Base-by-base conservation (phyloP, 2,113 vertebrate genomes). In the Cyphomyrus discorhynchus region DNA sequence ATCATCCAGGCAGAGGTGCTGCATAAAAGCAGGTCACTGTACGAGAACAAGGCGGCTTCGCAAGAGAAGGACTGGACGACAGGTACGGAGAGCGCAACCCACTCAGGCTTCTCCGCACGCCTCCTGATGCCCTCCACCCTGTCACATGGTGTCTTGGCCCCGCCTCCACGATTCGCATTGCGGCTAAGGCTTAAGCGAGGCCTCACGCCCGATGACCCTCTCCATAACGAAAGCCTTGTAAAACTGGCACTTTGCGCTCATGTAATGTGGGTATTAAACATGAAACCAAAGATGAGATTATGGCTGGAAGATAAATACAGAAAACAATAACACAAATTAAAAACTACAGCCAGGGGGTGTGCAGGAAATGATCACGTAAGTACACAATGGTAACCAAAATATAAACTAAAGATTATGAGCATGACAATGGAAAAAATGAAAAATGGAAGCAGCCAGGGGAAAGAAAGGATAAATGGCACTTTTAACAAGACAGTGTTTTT, bases 1-100 rank as follows among this genome's bases (percentile, higher is more conserved):
- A 93, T 97, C 88, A 93, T 98, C 92, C 95, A 97, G 93, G 97
- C 96, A 13, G 90, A 96, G 88, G 96, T 99, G 89, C 92, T 98
- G 15, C 89, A 95, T 90, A 93, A 96, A 66, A 98, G 96, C 91
- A 99, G 97, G 98, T 85, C 94, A 66, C 94, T 98, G 93, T 95
- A 95, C 35, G 95, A 97, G 88, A 95, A 92, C 74, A 94, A 97
- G 58, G 45, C 93, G 84, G 92, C 91, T 10, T 94, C 97, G 47
- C 97, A 94, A 94, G 96, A 97, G 94, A 97, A 95, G 94, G 95
- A 92, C 62, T 95, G 97, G 90, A 93, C 70, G 46, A 97, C 91
- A 97, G 97, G 97, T 98, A 95, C 17, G 35, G 39, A 1, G 31
- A 35, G n/a, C 2, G 9, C 7, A 2, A 45, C 8, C 21, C 19